These are phyloP conservation scores for Maniola jurtina DNA, from an alignment of 1,140 invertebrate species.

Conservation along the genomic window DNA sequence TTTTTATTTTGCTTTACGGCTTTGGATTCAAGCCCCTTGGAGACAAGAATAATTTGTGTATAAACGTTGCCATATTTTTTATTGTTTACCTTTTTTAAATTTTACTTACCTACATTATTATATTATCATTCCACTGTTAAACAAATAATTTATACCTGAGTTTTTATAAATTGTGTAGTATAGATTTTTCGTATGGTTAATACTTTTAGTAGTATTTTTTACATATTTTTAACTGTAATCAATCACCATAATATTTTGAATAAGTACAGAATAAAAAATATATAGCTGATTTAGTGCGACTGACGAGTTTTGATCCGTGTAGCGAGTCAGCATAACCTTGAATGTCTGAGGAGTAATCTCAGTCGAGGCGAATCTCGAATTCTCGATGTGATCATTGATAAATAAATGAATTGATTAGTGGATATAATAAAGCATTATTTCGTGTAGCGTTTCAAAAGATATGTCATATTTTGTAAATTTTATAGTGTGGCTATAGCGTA, in stretches of 20 bases:
- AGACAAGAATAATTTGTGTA: constrained; percentile 23
- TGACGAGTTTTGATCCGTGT: constrained; percentile 27
- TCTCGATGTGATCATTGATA: constrained; percentile 63
- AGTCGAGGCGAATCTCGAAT: constrained; percentile 47
- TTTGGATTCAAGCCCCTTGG: not conserved
- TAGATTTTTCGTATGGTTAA: constrained; percentile 15
- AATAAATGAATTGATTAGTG: constrained; percentile 75
- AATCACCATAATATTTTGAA: constrained; percentile 19
- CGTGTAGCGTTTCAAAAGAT: constrained; percentile 75
- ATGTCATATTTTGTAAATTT: constrained; percentile 79
- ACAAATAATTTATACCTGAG: constrained; percentile 6
- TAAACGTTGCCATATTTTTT: constrained; percentile 32
- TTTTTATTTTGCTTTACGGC: not conserved
- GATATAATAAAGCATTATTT: constrained; percentile 70
- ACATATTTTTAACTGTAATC: constrained; percentile 27
- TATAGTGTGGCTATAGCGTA: constrained; percentile 76
- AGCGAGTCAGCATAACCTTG: constrained; percentile 23
- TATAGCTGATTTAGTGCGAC: constrained; percentile 37
- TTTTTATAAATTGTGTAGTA: constrained; percentile 5
- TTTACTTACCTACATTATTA: constrained; percentile 19
- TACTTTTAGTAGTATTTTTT: constrained; percentile 4
- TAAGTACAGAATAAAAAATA: constrained; percentile 24
- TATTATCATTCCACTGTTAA: constrained; percentile 35
- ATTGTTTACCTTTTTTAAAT: constrained; percentile 26
- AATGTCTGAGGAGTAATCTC: constrained; percentile 27